Conservation (phyloP, 2,113 vertebrate genomes). For the Myrmophylax atrothorax region DNA sequence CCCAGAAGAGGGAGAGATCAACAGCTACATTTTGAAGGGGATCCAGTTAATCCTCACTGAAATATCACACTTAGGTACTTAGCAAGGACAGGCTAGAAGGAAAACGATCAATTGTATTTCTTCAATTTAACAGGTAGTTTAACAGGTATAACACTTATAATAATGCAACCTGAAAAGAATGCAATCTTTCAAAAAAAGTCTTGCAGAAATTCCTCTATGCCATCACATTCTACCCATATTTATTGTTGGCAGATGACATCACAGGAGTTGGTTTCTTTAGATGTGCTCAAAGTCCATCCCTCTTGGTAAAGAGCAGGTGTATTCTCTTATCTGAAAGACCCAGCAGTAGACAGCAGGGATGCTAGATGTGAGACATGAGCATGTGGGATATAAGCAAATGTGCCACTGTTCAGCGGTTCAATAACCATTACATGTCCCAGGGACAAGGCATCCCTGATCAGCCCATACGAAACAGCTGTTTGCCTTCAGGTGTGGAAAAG, state of each 20-base stretch:
- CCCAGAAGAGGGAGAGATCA: not conserved
- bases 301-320: not conserved
- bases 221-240: not conserved
- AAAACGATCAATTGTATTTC: not conserved
- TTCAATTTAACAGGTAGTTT: not conserved
- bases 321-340: not conserved
- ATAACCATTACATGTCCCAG: not conserved
- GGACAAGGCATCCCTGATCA: accelerated
- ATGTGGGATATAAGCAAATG: not conserved
- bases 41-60: not conserved
- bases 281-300: not conserved
- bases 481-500: not conserved
- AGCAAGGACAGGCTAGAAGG: not conserved
- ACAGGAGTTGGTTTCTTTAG: not conserved
- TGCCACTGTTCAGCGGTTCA: accelerated
- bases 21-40: not conserved
- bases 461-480: not conserved
- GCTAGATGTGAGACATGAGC: not conserved
- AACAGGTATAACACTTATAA: too few species aligned
- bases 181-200: not conserved
- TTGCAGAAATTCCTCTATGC: not conserved
- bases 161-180: not conserved
- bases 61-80: not conserved
- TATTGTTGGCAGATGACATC: not conserved
- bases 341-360: not conserved